A percentile compares a stretch with the other conserved stretches of the same genome.
These are phyloP conservation scores for Amphipoea oculea DNA, from an alignment of 2,888 invertebrate genomes.

Conservation along the genomic window DNA sequence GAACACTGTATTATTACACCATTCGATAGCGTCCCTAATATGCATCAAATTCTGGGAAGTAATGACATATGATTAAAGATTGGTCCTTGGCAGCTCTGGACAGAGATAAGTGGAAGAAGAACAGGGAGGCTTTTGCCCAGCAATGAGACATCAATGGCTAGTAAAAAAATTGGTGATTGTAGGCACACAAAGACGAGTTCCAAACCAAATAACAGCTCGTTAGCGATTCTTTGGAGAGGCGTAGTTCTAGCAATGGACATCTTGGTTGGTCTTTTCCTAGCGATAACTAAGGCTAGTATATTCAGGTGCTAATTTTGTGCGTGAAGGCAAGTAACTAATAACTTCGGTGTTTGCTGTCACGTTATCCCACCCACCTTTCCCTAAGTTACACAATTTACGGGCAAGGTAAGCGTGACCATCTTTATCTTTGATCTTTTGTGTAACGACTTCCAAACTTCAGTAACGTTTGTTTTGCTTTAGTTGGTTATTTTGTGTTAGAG, in stretches of 20 bases:
- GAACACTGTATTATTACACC: too few species aligned
- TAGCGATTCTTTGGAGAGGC: not conserved
- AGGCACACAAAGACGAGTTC: not conserved
- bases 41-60: too few species aligned
- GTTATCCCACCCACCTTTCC: conserved; percentile 24
- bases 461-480: conserved; percentile 21
- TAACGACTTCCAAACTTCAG: conserved; percentile 35
- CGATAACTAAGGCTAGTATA: not conserved
- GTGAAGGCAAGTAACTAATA: conserved; percentile 35
- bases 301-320: not conserved
- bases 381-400: conserved; percentile 51
- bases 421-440: conserved; percentile 40
- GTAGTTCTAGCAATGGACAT: not conserved
- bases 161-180: too few species aligned
- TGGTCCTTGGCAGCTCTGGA: too few species aligned
- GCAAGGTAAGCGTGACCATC: conserved; percentile 8
- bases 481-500: not conserved
- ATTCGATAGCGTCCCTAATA: too few species aligned
- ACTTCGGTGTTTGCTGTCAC: conserved; percentile 17
- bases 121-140: too few species aligned
- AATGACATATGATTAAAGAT: too few species aligned
- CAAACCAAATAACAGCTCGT: not conserved
- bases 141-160: too few species aligned
- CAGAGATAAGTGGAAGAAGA: too few species aligned
- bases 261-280: not conserved